phyloP scores from a whole-genome alignment of 2,113 vertebrate genomes.

The Gallinago media region DNA sequence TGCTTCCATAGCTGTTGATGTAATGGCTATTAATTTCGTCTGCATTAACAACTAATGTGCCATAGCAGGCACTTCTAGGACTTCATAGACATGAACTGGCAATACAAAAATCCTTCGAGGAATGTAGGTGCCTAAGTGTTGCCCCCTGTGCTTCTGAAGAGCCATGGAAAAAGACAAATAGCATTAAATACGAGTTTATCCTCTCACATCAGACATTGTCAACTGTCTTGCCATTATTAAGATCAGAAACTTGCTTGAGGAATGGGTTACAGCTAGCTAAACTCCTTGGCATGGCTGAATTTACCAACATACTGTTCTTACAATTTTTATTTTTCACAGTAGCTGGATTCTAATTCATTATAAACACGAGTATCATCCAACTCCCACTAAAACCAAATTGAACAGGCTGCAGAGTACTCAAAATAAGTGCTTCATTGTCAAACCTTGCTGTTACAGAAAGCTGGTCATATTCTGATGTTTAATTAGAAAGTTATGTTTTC shows the following conservation, averaged over 20 bases:
- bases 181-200: neutral
- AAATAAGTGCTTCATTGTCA: neutral
- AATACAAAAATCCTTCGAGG: neutral
- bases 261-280: neutral
- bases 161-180: neutral
- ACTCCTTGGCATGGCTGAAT: neutral
- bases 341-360: neutral
- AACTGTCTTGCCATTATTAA: neutral
- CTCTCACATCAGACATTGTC: neutral
- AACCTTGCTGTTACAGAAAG: neutral
- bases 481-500: neutral
- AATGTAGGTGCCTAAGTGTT: neutral
- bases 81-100: neutral
- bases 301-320: neutral
- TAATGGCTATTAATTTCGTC: constrained; percentile 2
- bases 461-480: neutral
- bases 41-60: neutral
- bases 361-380: neutral
- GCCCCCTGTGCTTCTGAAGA: neutral
- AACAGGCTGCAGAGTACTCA: neutral
- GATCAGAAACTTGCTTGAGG: neutral
- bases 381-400: neutral
- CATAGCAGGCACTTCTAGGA: neutral
- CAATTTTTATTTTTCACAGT: neutral
- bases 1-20: neutral